These are phyloP conservation scores for Glossophaga mutica DNA, from an alignment of 2,797 vertebrate species.

Conservation along the genomic window DNA sequence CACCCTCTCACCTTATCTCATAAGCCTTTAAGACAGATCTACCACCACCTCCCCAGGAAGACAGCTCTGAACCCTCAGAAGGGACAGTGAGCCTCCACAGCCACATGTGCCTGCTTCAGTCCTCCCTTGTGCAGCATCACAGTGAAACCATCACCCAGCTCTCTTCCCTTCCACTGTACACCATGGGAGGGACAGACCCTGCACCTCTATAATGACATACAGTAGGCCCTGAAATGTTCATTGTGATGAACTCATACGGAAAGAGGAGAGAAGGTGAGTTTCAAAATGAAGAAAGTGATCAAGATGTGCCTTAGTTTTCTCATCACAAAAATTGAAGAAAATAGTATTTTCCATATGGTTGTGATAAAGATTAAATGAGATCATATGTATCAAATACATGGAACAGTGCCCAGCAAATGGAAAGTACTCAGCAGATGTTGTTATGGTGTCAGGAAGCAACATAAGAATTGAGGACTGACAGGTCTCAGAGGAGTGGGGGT, in stretches of 20 bases:
- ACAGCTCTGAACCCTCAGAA: not conserved
- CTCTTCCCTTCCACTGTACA: not conserved
- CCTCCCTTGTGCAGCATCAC: not conserved
- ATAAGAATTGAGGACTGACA: not conserved
- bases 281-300: not conserved
- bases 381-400: not conserved
- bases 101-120: not conserved
- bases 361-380: not conserved
- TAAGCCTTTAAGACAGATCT: not conserved
- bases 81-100: not conserved
- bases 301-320: not conserved
- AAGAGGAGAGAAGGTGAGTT: not conserved
- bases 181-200: not conserved
- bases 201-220: not conserved
- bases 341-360: fast-evolving
- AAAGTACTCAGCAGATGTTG: not conserved
- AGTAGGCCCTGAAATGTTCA: too few species aligned
- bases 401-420: not conserved
- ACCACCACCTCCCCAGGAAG: not conserved
- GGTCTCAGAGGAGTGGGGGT: too few species aligned
- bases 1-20: not conserved
- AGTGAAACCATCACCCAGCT: not conserved
- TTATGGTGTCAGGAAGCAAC: not conserved
- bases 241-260: not conserved
- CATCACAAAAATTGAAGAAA: not conserved